Percentiles rank a stretch among this genome's conserved stretches.
phyloP scores from a whole-genome alignment of 2,888 invertebrate species.

The Sphecodes monilicornis region DNA sequence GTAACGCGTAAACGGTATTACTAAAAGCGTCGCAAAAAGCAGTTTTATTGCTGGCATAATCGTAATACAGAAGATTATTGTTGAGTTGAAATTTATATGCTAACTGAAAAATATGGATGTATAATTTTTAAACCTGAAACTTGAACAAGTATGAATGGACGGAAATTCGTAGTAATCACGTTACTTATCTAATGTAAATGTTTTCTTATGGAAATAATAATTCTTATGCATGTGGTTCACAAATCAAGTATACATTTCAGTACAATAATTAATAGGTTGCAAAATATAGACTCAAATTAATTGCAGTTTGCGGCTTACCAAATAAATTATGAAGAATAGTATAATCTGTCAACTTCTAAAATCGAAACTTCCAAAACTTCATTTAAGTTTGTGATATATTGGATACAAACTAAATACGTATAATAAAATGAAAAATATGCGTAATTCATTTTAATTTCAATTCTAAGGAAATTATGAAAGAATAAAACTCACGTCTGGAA shows the following conservation, averaged over 20 bases:
- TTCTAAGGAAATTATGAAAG: not conserved
- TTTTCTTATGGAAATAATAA: no score
- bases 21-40: constrained; percentile 32
- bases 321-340: not conserved
- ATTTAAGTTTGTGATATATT: no score
- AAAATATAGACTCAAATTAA: no score
- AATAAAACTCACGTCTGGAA: not conserved
- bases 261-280: no score
- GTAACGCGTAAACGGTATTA: constrained; percentile 48
- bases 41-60: constrained; percentile 27
- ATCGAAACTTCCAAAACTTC: no score
- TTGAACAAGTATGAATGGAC: not conserved
- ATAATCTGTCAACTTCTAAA: not conserved
- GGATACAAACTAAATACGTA: no score
- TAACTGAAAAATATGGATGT: not conserved
- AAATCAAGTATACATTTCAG: no score
- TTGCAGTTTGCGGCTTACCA: no score
- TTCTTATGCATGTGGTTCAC: no score
- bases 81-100: not conserved
- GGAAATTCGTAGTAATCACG: not conserved
- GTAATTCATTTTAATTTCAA: no score
- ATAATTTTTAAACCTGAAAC: not conserved
- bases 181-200: not conserved
- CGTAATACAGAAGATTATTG: constrained; percentile 10
- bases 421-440: no score